phyloP scores from a whole-genome alignment of 2,113 vertebrate genomes.

The Saimiri boliviensis region DNA sequence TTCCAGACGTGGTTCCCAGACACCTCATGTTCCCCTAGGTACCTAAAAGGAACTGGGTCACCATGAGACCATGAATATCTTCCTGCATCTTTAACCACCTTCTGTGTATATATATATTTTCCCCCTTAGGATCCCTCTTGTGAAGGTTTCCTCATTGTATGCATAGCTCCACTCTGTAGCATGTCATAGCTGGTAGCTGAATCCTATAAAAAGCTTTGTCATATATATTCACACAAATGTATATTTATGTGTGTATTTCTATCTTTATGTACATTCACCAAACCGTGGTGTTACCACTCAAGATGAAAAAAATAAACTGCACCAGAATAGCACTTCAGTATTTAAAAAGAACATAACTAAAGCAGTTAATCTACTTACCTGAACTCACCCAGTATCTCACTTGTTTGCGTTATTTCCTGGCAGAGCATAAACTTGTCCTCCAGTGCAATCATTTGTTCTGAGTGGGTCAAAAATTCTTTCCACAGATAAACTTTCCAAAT shows the following conservation, averaged over 20 bases:
- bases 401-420: conserved; percentile 55
- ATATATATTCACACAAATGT: not conserved
- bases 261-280: not conserved
- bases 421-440: conserved; percentile 21
- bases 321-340: not conserved
- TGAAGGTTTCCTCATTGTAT: not conserved
- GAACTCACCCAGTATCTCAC: conserved; percentile 20
- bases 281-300: not conserved
- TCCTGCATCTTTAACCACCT: not conserved
- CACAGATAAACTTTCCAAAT: conserved; percentile 16
- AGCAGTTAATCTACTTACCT: conserved; percentile 30
- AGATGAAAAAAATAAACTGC: conserved; percentile 39
- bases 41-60: not conserved
- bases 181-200: not conserved
- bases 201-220: not conserved
- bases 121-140: not conserved
- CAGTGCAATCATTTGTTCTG: conserved; percentile 49
- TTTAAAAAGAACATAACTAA: conserved; percentile 20
- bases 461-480: conserved; percentile 43
- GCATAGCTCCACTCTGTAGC: not conserved
- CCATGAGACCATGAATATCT: not conserved
- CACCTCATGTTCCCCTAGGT: not conserved
- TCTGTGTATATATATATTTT: not conserved
- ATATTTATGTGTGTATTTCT: not conserved
- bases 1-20: not conserved